Evolutionary conservation across 2,888 invertebrate species (phyloP), one percentile per base, ranked within the genome.

Genomic region (Erannis defoliaria): DNA sequence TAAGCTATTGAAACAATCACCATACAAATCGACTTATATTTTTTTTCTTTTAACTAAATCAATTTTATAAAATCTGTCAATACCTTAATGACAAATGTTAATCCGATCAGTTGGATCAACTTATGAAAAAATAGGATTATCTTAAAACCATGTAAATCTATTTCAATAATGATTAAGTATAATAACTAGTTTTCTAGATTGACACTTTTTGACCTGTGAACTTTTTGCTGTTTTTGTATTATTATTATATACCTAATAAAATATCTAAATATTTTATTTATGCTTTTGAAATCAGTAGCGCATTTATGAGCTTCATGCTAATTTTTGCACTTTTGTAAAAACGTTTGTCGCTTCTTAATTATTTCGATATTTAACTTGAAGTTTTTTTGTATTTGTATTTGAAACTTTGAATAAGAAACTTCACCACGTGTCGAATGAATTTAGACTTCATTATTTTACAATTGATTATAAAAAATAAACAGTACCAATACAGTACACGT

Each of bases 311-410:
- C 23, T 26, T 49, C 31, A 45, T 50, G 61, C 5, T 26, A 61
- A 5, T 38, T 51, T 55, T 61, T 50, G 23, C 61, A 61, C 55
- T 33, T 61, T 61, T 38, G 50, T 55, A 45, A 42, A 40, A 48
- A 50, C 29, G 16, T 54, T 60, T 54, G 49, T 59, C 33, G 48
- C 26, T 18, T 16, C 33, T 54, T 46, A 38, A 58, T 51, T 59
- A 55, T 31, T 50, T 43, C 29, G 43, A 60, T 48, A 33, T 48
- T 46, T 55, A 9, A 48, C 38, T 55, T 35, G 2, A 40, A 38
- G 26, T 16, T 35, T 43, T 23, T 14, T 16, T 37, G 4, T 14
- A 23, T 26, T 1, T n/a, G 14, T n/a, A n/a, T 6, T 35, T 16
- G 2, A 14, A 26, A 14, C n/a, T 5, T 33, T 33, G 10, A 9